phyloP scores from a whole-genome alignment of 2,113 vertebrate species.

The Perca fluviatilis region DNA sequence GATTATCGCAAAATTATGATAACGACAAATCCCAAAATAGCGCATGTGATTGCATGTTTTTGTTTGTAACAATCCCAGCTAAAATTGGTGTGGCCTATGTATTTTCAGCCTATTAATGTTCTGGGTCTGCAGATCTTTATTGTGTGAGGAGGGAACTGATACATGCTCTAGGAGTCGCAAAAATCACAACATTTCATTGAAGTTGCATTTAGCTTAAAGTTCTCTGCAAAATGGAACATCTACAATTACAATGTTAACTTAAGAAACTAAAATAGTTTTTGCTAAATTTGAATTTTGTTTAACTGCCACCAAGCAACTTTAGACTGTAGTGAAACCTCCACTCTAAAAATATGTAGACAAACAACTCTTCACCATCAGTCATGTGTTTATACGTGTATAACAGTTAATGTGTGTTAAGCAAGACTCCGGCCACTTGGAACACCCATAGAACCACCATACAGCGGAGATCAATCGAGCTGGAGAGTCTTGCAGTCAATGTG shows the following conservation, averaged over 20 bases:
- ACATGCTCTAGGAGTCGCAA: not conserved
- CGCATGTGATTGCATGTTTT: not conserved
- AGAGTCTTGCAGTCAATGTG: constrained; percentile 73
- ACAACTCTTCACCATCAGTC: not conserved
- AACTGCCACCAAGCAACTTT: not conserved
- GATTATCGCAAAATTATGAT: not conserved
- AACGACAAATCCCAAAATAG: not conserved
- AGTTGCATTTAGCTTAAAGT: not conserved
- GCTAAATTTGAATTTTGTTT: not conserved
- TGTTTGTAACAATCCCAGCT: not conserved
- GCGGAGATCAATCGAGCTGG: constrained; percentile 76
- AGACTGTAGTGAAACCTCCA: not conserved
- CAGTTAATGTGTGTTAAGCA: constrained; percentile 32
- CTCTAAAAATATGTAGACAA: not conserved
- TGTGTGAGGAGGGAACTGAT: not conserved
- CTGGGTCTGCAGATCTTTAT: not conserved
- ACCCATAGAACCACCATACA: not conserved
- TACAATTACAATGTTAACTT: not conserved
- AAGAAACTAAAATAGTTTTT: not conserved
- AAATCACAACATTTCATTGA: not conserved
- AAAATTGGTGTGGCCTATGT: not conserved
- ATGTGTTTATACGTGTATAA: constrained; percentile 12
- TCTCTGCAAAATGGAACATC: no score
- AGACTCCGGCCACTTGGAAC: constrained; percentile 17
- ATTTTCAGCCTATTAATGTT: not conserved